phyloP scores from a whole-genome alignment of 2,113 vertebrate genomes.

The Salvelinus fontinalis region DNA sequence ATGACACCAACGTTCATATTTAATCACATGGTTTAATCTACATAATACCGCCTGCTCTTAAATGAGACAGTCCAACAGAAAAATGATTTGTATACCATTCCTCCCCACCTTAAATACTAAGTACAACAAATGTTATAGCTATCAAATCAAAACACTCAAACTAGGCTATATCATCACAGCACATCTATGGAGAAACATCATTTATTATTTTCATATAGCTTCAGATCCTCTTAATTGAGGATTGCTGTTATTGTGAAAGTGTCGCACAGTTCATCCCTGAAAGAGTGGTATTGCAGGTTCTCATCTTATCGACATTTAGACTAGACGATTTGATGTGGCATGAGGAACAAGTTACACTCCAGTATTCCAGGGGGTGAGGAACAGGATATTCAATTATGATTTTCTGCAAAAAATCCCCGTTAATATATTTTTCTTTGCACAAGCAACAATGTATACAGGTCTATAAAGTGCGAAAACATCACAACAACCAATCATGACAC shows the following conservation, averaged over 20 bases:
- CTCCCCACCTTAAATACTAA: constrained; percentile 26
- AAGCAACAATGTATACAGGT: constrained; percentile 45
- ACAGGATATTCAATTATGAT: background rate
- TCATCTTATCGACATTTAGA: background rate
- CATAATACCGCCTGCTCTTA: constrained; percentile 44
- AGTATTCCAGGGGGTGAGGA: background rate
- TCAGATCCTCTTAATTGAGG: too few species aligned
- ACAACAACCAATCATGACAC: constrained; percentile 35
- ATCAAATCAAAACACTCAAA: background rate
- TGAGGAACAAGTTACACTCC: background rate
- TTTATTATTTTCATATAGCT: background rate
- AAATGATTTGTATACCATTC: constrained; percentile 32
- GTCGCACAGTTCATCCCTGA: background rate
- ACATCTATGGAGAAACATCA: background rate
- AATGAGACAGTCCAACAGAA: constrained; percentile 45
- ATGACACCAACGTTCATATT: constrained; percentile 32
- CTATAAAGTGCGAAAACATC: constrained; percentile 38
- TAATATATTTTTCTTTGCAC: constrained; percentile 33
- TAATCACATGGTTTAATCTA: constrained; percentile 68
- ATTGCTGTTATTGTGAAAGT: background rate
- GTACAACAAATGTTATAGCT: constrained; percentile 31
- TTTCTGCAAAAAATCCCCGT: constrained; percentile 16
- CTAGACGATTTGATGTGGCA: background rate
- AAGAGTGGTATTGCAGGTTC: background rate
- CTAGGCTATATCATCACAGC: background rate